A percentile compares a stretch with the other conserved stretches of the same genome.
Conservation (phyloP, 2,888 invertebrate species). For the Hipparchia sbordonii region DNA sequence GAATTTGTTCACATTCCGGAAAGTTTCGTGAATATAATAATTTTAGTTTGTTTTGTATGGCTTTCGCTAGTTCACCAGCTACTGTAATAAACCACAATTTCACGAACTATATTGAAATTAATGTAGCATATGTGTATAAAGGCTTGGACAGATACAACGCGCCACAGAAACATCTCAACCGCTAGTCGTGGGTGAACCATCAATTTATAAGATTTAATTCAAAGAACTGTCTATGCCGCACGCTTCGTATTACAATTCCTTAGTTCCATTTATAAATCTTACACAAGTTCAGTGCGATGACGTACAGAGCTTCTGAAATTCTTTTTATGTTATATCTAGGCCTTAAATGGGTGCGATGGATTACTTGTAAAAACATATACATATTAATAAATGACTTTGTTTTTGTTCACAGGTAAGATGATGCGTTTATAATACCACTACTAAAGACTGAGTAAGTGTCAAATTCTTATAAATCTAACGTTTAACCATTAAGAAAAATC, state of each 20-base stretch:
- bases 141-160: neutral
- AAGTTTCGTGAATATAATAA: slow-evolving; percentile 26
- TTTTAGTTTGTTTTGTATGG: slow-evolving; percentile 25
- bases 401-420: slow-evolving; percentile 17
- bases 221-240: neutral
- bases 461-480: neutral
- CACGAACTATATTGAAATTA: slow-evolving; percentile 7
- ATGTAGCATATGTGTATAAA: neutral
- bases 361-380: neutral
- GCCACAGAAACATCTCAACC: neutral
- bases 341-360: neutral
- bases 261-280: neutral
- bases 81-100: slow-evolving; percentile 12
- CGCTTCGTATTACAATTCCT: neutral
- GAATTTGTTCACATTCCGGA: slow-evolving; percentile 32
- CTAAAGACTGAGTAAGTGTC: slow-evolving; percentile 1
- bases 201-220: too few species aligned
- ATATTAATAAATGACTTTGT: neutral
- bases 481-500: too few species aligned
- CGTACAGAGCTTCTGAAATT: neutral
- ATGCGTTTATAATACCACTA: neutral
- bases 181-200: neutral
- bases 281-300: neutral
- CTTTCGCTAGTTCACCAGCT: slow-evolving; percentile 2
- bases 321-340: neutral